Evolutionary conservation across 1,140 invertebrate genomes (phyloP).

Genomic region (Zaprionus ornatus): DNA sequence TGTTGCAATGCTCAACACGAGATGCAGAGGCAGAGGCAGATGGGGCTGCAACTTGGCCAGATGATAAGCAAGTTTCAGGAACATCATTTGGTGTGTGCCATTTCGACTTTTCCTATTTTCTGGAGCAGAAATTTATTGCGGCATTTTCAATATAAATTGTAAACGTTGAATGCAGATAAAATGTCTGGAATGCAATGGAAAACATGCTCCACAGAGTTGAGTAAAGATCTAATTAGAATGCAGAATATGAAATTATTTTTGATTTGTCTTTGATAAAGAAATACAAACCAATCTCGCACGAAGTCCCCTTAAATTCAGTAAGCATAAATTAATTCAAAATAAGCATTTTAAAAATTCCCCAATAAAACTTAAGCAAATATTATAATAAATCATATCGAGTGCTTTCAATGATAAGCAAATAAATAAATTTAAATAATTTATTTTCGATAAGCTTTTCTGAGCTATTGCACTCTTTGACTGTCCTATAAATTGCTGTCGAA

Average conservation of each 20-base stretch:
- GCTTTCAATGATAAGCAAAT: slow-evolving; percentile 11
- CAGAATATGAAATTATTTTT: neutral
- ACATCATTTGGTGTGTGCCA: slow-evolving; percentile 31
- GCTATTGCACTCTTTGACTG: slow-evolving; percentile 30
- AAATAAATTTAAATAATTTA: slow-evolving; percentile 19
- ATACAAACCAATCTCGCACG: neutral
- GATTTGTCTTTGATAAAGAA: neutral
- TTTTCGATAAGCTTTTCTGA: slow-evolving; percentile 15
- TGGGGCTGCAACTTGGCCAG: slow-evolving; percentile 11
- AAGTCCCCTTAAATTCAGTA: neutral
- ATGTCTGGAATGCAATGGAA: slow-evolving; percentile 26
- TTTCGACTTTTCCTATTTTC: slow-evolving; percentile 58
- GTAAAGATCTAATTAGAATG: slow-evolving; percentile 37
- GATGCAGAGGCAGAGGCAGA: neutral
- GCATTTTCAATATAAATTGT: slow-evolving; percentile 73
- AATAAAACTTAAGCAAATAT: neutral
- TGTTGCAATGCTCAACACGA: slow-evolving; percentile 16
- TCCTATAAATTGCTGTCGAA: slow-evolving; percentile 39
- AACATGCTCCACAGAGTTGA: neutral
- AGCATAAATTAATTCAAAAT: neutral
- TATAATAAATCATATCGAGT: slow-evolving; percentile 4
- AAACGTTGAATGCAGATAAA: slow-evolving; percentile 22
- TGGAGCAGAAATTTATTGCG: slow-evolving; percentile 69
- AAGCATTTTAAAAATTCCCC: neutral
- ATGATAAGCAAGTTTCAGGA: slow-evolving; percentile 15